Conservation (phyloP, 2,113 vertebrate species). For the Indicator indicator region DNA sequence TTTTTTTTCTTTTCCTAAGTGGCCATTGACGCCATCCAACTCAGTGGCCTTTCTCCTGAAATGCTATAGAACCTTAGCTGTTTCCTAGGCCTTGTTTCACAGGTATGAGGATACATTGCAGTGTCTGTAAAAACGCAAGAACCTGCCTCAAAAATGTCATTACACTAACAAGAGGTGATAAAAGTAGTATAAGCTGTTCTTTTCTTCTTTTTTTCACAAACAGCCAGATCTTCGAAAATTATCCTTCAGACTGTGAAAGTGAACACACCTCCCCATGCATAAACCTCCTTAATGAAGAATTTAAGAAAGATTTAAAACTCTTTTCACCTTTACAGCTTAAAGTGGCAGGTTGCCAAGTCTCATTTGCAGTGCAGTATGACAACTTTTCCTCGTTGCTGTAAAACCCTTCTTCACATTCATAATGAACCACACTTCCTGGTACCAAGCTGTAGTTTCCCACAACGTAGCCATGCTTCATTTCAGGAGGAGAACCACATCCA, state of each 20-base stretch:
- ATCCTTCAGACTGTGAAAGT: not conserved
- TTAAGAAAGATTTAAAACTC: not conserved
- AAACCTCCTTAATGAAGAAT: not conserved
- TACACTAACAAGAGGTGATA: not conserved
- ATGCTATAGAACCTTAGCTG: not conserved
- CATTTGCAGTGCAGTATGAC: conserved; percentile 60
- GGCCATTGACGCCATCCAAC: not conserved
- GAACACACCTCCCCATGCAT: not conserved
- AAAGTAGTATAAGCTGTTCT: not conserved
- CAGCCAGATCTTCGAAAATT: not conserved
- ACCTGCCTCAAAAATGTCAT: not conserved
- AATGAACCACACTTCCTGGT: conserved; percentile 59
- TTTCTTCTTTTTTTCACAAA: not conserved
- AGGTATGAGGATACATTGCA: not conserved
- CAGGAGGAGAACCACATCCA: conserved; percentile 70
- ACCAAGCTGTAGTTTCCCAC: conserved; percentile 70
- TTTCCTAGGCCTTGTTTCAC: not conserved
- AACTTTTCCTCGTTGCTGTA: not conserved
- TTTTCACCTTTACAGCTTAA: conserved; percentile 52
- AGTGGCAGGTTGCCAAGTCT: conserved; percentile 46
- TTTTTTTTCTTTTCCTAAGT: not conserved
- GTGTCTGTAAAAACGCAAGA: not conserved
- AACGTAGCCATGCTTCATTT: conserved; percentile 65
- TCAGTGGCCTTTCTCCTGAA: not conserved
- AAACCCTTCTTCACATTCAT: conserved; percentile 73